These are phyloP conservation scores for sheep (Ovis aries) DNA, from an alignment of 2,113 vertebrate genomes.

Conservation along the genomic window DNA sequence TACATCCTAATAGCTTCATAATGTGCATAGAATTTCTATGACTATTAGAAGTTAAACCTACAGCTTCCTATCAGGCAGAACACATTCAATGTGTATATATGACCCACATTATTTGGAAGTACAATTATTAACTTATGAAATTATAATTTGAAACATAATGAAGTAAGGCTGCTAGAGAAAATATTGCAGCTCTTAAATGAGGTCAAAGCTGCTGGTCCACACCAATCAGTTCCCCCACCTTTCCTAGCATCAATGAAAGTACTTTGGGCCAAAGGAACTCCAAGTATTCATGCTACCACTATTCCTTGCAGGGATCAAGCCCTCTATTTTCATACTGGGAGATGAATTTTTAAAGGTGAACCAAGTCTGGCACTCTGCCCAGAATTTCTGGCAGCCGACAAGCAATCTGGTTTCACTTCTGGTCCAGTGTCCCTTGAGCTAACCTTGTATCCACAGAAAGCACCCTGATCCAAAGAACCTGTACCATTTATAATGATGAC, in stretches of 20 bases:
- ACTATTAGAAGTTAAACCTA: slow-evolving; percentile 57
- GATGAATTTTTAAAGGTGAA: slow-evolving; percentile 74
- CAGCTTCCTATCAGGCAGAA: slow-evolving; percentile 52
- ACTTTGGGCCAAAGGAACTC: neutral
- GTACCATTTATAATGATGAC: slow-evolving; percentile 44
- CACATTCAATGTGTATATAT: slow-evolving; percentile 39
- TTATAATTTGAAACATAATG: slow-evolving; percentile 54
- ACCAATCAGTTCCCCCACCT: neutral
- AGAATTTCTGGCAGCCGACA: slow-evolving; percentile 58
- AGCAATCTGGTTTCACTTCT: slow-evolving; percentile 58
- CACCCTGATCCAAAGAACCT: slow-evolving; percentile 44
- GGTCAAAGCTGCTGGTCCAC: neutral
- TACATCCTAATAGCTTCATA: slow-evolving; percentile 65
- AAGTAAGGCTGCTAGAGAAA: slow-evolving; percentile 53
- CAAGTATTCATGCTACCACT: slow-evolving; percentile 7
- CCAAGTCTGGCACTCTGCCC: slow-evolving; percentile 63
- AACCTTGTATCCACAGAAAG: slow-evolving; percentile 49
- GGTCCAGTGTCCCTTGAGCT: slow-evolving; percentile 53
- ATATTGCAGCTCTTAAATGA: neutral
- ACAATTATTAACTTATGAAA: slow-evolving; percentile 64
- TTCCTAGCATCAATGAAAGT: neutral
- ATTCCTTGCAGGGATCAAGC: slow-evolving; percentile 43
- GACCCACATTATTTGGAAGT: slow-evolving; percentile 55
- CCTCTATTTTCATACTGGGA: slow-evolving; percentile 64
- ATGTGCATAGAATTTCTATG: slow-evolving; percentile 50